A percentile compares a stretch with the other conserved stretches of the same genome.
Conservation (phyloP, 2,888 invertebrate genomes). For the Dicyrtomina minuta region DNA sequence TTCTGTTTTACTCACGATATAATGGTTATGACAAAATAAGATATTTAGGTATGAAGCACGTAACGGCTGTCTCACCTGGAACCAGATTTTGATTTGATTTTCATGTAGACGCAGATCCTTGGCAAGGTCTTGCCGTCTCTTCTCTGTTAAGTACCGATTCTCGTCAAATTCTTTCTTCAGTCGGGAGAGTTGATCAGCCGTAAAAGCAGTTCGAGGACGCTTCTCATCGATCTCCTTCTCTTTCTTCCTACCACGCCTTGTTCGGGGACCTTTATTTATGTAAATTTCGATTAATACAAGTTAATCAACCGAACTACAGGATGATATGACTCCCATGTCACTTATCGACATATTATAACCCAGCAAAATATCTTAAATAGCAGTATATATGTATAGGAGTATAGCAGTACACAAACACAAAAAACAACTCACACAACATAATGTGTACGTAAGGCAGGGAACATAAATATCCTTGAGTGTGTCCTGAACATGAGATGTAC, state of each 20-base stretch:
- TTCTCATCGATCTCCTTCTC: conserved; percentile 70
- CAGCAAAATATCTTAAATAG: too few species aligned
- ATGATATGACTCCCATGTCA: neutral
- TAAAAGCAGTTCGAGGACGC: conserved; percentile 93
- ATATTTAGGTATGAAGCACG: neutral
- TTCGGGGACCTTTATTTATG: conserved; percentile 62
- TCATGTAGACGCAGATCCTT: conserved; percentile 88
- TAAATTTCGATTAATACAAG: conserved; percentile 12
- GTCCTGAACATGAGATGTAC: too few species aligned
- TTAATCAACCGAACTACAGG: conserved; percentile 14
- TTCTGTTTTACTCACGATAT: neutral
- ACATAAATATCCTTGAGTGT: too few species aligned
- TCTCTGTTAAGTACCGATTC: conserved; percentile 89
- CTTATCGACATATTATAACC: too few species aligned
- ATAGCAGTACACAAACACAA: too few species aligned
- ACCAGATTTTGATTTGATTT: conserved; percentile 97
- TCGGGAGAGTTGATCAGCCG: conserved; percentile 84
- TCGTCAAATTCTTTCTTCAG: conserved; percentile 91
- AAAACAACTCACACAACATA: too few species aligned
- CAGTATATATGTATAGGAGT: too few species aligned
- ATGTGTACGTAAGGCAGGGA: too few species aligned
- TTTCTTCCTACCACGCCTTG: conserved; percentile 59
- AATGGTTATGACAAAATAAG: neutral
- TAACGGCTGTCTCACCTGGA: conserved; percentile 57
- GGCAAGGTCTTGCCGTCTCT: conserved; percentile 85